Base-by-base conservation (phyloP, 1,140 invertebrate species). In the Drosophila nasuta region DNA sequence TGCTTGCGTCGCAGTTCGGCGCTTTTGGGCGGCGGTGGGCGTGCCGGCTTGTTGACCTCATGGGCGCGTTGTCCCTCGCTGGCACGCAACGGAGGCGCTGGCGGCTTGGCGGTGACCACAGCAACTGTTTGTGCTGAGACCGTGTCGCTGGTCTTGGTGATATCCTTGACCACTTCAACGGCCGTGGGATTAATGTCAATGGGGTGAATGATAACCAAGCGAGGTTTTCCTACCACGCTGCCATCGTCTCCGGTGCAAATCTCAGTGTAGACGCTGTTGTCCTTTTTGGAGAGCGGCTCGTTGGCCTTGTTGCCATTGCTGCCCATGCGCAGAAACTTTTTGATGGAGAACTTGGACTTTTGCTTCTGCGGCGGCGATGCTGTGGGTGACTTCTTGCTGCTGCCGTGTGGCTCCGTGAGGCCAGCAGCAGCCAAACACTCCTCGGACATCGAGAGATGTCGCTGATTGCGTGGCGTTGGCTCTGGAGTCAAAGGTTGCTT, bases 181-280 rank as follows among this genome's bases (percentile, higher is more conserved):
- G 93, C 95, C 2, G 95, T 95, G 8, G 96, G 96, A 91, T 97
- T 97, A 13, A 97, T 93, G 78, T 98, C 97, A 58, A 96, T 93
- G 10, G 97, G 97, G 94, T 98, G 97, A 74, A 98, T 97, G 54
- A 98, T 98, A 48, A 97, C 96, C 7, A 97, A 93, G 15, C 96
- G 93, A 0, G 96, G 95, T 82, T 96, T 96, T 45, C 91, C 91
- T 0, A 74, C 43, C 2, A 88, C 72, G 46, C 56, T 77, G 51
- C 76, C 74, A 11, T 79, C 69, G 11, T 92, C 91, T 2, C 86
- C 88, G 0, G 91, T 92, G 45, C 82, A 88, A 5, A 92, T 92
- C 71, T 92, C 92, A 8, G 91, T 86, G 60, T 92, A 92, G 58
- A 91, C 66, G 17, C 83, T 81, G n/a, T 65, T 54, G n/a, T 90